A percentile compares a stretch with the other conserved stretches of the same genome.
These are phyloP conservation scores for Diploscapter pachys DNA, from an alignment of 1,140 invertebrate species.

Conservation along the genomic window DNA sequence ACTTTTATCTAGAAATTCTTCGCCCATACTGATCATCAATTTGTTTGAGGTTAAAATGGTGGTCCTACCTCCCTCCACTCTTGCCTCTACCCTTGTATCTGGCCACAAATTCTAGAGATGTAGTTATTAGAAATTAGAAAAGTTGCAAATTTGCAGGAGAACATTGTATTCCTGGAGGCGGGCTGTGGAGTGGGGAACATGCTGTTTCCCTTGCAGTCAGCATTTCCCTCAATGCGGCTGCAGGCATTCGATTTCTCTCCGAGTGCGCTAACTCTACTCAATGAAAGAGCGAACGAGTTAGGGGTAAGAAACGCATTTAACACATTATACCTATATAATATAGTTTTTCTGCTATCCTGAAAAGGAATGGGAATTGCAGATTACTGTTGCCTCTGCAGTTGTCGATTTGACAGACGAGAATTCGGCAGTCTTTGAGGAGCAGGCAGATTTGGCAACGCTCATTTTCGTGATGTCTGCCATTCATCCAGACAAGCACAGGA, in stretches of 20 bases:
- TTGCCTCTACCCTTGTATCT: too few species aligned
- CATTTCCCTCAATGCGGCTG: constrained; percentile 69
- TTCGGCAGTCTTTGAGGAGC: constrained; percentile 49
- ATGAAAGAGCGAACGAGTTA: constrained; percentile 39
- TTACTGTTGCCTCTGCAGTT: constrained; percentile 36
- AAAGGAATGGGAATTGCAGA: neutral
- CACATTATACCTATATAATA: too few species aligned
- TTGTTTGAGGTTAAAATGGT: too few species aligned
- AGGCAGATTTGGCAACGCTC: constrained; percentile 70
- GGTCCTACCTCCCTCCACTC: too few species aligned
- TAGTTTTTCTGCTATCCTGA: too few species aligned
- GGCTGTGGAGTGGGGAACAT: constrained; percentile 98
- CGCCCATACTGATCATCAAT: too few species aligned
- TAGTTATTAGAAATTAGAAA: neutral
- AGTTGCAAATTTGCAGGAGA: constrained; percentile 42
- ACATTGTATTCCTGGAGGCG: constrained; percentile 72
- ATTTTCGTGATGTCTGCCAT: constrained; percentile 79
- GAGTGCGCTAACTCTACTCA: constrained; percentile 41
- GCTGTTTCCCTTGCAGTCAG: constrained; percentile 83
- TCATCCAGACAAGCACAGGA: constrained; percentile 74
- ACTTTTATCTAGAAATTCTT: too few species aligned
- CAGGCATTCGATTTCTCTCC: constrained; percentile 52
- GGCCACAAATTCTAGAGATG: too few species aligned
- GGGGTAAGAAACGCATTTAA: neutral
- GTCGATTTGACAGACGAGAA: constrained; percentile 40